phyloP scores from a whole-genome alignment of 2,888 invertebrate species.

The Melinaea marsaeus region DNA sequence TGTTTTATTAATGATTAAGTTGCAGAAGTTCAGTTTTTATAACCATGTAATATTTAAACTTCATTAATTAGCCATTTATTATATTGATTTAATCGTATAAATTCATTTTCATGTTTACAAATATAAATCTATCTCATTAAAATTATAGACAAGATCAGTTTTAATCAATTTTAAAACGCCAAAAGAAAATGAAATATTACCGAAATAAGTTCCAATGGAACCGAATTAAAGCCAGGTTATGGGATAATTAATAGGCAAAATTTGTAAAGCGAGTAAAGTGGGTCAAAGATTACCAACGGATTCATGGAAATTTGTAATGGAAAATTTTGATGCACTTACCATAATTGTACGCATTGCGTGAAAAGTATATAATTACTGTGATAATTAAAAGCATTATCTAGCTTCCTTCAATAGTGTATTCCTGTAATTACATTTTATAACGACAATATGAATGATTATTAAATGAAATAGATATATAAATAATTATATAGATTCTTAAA shows the following conservation, averaged over 20 bases:
- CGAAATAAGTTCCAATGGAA: constrained; percentile 14
- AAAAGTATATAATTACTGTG: constrained; percentile 8
- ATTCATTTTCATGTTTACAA: neutral
- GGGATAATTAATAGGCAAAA: constrained; percentile 28
- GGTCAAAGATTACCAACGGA: constrained; percentile 30
- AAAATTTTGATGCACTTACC: constrained; percentile 25
- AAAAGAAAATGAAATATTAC: constrained; percentile 27
- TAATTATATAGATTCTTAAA: too few relatives aligned
- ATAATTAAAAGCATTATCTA: neutral
- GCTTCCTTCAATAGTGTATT: neutral
- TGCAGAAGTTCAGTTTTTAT: too few relatives aligned
- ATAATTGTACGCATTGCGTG: constrained; percentile 13
- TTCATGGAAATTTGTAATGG: constrained; percentile 34
- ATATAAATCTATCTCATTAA: neutral
- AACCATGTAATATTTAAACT: too few relatives aligned
- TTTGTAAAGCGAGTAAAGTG: constrained; percentile 25
- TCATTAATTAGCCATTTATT: too few relatives aligned
- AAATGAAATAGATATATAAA: too few relatives aligned
- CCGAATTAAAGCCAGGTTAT: constrained; percentile 17
- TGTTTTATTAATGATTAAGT: too few relatives aligned
- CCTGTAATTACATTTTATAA: too few relatives aligned
- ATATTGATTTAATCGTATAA: neutral
- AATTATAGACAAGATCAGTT: constrained; percentile 1
- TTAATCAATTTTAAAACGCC: constrained; percentile 18
- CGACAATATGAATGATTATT: too few relatives aligned